A percentile compares a stretch with the other conserved stretches of the same genome.
phyloP scores from a whole-genome alignment of 2,113 vertebrate species.

The Halcyon malimbica region DNA sequence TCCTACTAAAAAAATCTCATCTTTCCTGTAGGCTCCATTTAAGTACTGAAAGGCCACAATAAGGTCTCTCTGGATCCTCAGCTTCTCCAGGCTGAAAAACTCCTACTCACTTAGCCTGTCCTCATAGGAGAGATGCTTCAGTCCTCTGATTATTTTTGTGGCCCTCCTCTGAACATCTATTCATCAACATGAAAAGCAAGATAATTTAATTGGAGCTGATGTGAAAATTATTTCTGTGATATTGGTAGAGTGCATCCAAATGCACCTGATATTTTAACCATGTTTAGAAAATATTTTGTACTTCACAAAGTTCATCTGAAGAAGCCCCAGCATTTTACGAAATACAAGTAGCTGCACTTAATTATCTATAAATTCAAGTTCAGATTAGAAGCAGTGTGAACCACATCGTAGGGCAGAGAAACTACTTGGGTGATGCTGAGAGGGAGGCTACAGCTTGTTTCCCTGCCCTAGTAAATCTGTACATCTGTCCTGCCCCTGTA shows the following conservation, averaged over 20 bases:
- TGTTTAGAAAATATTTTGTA: background rate
- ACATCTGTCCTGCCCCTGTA: background rate
- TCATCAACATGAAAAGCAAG: background rate
- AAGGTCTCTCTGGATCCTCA: background rate
- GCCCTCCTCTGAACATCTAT: background rate
- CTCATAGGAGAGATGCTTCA: background rate
- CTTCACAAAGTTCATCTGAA: background rate
- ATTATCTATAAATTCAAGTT: background rate
- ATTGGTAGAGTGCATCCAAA: background rate
- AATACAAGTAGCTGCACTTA: background rate
- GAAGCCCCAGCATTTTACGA: background rate
- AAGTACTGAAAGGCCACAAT: rapidly evolving
- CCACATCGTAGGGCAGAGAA: background rate
- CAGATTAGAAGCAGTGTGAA: background rate
- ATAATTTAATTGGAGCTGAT: background rate
- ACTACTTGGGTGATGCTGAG: background rate
- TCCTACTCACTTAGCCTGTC: background rate
- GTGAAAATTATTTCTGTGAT: background rate
- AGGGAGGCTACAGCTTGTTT: background rate
- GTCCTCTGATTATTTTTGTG: background rate
- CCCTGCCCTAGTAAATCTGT: background rate
- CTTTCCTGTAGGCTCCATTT: background rate
- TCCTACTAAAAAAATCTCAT: background rate
- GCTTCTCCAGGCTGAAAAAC: background rate
- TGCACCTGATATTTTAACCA: background rate